A percentile compares a stretch with the other conserved stretches of the same genome.
These are phyloP conservation scores for Toxotes chatareus DNA, from an alignment of 2,113 vertebrate genomes.

Conservation along the genomic window DNA sequence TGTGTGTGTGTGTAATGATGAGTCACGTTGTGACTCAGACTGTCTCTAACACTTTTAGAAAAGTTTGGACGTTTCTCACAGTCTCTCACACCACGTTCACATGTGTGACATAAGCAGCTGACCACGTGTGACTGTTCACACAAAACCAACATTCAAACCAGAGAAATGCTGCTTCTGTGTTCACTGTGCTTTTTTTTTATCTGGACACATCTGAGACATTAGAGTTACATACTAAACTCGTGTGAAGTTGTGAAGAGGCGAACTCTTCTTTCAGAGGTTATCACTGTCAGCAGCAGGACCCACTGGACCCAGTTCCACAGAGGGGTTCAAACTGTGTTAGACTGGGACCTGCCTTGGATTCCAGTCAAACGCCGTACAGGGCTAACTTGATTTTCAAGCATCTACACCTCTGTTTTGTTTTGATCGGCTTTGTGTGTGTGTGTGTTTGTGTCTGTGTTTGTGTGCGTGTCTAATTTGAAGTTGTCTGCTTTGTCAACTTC, in stretches of 20 bases:
- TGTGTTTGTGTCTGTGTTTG: conserved; percentile 14
- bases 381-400: conserved; percentile 6
- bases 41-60: background rate
- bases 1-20: conserved; percentile 9
- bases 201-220: too few relatives aligned
- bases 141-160: too few relatives aligned
- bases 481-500: conserved; percentile 9
- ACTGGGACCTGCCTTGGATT: conserved; percentile 8
- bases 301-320: background rate
- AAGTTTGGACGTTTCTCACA: conserved; percentile 10
- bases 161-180: too few relatives aligned
- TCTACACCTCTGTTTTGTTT: conserved; percentile 5
- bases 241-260: too few relatives aligned
- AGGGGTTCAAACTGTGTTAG: conserved; percentile 1
- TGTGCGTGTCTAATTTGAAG: background rate
- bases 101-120: too few relatives aligned
- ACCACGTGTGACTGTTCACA: too few relatives aligned
- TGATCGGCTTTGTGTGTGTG: conserved; percentile 5
- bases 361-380: conserved; percentile 8
- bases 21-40: conserved; percentile 34
- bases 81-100: background rate
- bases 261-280: too few relatives aligned
- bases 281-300: too few relatives aligned
- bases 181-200: too few relatives aligned
- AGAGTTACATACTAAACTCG: too few relatives aligned